Evolutionary conservation across 2,113 vertebrate genomes (phyloP), one percentile per base, ranked within the genome.

Genomic region (Podiceps cristatus): DNA sequence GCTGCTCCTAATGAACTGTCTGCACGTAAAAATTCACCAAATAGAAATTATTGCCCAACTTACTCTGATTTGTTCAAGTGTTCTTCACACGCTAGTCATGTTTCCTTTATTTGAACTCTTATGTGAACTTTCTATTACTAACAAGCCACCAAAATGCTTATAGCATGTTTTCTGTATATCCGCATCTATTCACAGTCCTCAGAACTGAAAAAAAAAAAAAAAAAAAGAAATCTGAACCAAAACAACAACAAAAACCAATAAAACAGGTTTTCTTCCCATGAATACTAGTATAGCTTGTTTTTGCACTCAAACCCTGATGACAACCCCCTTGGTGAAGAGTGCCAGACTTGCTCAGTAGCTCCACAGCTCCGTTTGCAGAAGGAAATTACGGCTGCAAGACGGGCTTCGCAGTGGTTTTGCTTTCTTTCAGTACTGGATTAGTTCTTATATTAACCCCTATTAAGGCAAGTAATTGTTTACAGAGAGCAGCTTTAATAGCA

Each of bases 381-480:
- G 74, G 66, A 93, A 93, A 94, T 96, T 53, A 67, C 10, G 75
- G 44, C 75, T 69, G n/a, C 45, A n/a, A 87, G 52, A 74, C n/a
- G 55, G 73, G 20, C 49, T 93, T 93, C 81, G 60, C 66, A 64
- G 45, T n/a, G 40, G 42, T 68, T 87, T 60, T 24, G 11, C 33
- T 75, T 78, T 45, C 49, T 82, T 93, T 93, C 85, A 58, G 2
- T 73, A 76, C 47, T 76, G 42, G 59, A 72, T 87, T 76, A 72
- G 86, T 93, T 93, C 66, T 85, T 82, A 20, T 60, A 90, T 93
- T 94, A 96, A 95, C 86, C 29, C 66, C 66, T 79, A 68, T 88
- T 93, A 96, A 90, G 84, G 66, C 58, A 79, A 75, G 53, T 96
- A 76, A 96, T 93, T 94, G 92, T 96, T 94, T 95, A 76, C 20